These are phyloP conservation scores for Notothenia coriiceps DNA, from an alignment of 2,113 vertebrate genomes.

Conservation along the genomic window DNA sequence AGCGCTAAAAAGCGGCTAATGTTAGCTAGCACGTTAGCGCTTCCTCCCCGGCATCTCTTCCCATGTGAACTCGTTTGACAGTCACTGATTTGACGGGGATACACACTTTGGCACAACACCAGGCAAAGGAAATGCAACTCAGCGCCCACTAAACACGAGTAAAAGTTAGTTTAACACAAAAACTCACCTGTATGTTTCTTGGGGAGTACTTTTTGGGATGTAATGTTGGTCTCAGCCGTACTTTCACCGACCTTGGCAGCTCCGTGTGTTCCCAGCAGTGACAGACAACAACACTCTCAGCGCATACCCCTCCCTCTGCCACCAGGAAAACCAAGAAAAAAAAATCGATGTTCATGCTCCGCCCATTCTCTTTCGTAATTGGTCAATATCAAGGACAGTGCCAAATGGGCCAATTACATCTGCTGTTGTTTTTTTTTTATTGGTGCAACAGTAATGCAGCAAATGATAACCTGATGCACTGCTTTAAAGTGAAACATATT, in stretches of 20 bases:
- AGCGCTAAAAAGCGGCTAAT: slow-evolving; percentile 15
- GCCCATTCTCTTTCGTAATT: slow-evolving; percentile 53
- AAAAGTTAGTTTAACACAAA: slow-evolving; percentile 10
- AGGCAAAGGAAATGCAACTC: background rate
- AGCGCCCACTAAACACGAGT: background rate
- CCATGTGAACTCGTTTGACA: slow-evolving; percentile 74
- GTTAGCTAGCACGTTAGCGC: slow-evolving; percentile 61
- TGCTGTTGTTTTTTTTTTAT: background rate
- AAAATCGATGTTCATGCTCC: slow-evolving; percentile 1
- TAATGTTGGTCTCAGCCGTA: background rate
- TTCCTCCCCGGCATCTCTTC: slow-evolving; percentile 68
- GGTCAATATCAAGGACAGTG: slow-evolving; percentile 62
- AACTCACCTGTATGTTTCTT: slow-evolving; percentile 61
- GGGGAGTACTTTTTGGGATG: slow-evolving; percentile 1
- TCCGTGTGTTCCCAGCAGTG: slow-evolving; percentile 54
- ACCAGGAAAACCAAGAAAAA: slow-evolving; percentile 3
- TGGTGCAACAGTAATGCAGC: slow-evolving; percentile 32
- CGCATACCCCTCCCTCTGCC: slow-evolving; percentile 51
- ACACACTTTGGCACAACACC: slow-evolving; percentile 36
- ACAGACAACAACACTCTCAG: slow-evolving; percentile 53
- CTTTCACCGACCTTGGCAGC: slow-evolving; percentile 57
- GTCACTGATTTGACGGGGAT: slow-evolving; percentile 43
- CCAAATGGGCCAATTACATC: slow-evolving; percentile 57
- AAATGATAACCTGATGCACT: background rate
- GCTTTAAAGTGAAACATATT: background rate